Evolutionary conservation across 2,113 vertebrate species (phyloP).

Genomic region (Oxyruncus cristatus): DNA sequence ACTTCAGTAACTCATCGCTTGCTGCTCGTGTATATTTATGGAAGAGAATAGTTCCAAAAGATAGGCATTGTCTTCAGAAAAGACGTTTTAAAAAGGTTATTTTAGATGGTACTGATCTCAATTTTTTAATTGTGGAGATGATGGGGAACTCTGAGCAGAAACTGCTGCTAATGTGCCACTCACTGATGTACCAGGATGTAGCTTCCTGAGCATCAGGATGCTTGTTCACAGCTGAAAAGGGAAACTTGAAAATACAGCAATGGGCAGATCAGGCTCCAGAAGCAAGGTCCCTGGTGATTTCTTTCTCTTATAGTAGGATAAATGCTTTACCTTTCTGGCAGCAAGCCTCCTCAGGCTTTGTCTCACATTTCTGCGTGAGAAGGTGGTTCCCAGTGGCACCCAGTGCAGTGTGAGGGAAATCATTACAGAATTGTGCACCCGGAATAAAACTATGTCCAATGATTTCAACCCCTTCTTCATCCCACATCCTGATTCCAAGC

Average conservation of each 20-base stretch:
- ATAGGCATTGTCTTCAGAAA: not conserved
- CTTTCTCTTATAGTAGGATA: not conserved
- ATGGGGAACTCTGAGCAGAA: not conserved
- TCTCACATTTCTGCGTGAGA: not conserved
- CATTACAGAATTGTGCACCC: fast-evolving
- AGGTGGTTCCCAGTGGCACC: not conserved
- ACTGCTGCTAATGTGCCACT: not conserved
- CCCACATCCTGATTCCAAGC: not conserved
- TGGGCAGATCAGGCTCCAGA: not conserved
- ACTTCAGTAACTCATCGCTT: not conserved
- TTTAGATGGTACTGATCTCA: not conserved
- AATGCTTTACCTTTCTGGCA: not conserved
- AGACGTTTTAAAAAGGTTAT: not conserved
- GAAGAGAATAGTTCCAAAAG: not conserved
- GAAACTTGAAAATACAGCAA: not conserved
- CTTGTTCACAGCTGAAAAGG: not conserved
- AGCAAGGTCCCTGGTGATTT: not conserved
- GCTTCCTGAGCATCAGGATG: not conserved
- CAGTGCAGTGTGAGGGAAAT: fast-evolving
- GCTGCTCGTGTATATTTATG: not conserved
- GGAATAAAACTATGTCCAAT: not conserved
- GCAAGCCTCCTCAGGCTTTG: not conserved
- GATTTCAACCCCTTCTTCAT: not conserved
- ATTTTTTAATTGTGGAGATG: not conserved
- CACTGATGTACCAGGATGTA: not conserved